Evolutionary conservation across 2,797 vertebrate species (phyloP), one percentile per base, ranked within the genome.

Genomic region (Nyctibius grandis): DNA sequence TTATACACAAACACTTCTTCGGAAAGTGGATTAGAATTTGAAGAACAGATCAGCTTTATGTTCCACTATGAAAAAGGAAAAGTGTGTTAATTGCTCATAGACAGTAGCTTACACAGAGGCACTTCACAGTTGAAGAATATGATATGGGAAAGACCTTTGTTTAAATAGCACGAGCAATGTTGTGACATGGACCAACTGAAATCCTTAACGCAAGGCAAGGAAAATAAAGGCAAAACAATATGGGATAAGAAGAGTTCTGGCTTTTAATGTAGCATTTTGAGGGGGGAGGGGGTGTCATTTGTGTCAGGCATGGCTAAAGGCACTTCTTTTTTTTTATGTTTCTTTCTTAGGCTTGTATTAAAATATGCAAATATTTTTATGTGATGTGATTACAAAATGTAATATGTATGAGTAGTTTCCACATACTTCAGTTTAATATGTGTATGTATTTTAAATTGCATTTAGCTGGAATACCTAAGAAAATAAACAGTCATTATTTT

Each of bases 21-120:
- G 90, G 91, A 94, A 95, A 87, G 79, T 96, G 93, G 91, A 95
- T 97, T 95, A 90, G 89, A 96, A 95, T 94, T 84, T 86, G 69
- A 95, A 97, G 89, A 95, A 92, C 70, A 70, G 67, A 73, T 85
- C 93, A 88, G 70, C 87, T 93, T 95, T 88, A 48, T 93, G 59
- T 85, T 93, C 80, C 57, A 31, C 65, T 87, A 80, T 74, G 63
- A 63, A 91, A 95, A 91, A 93, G 88, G 93, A 96, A 95, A 96
- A 95, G 86, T 67, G 40, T 81, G 68, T 91, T 95, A 88, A 60
- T 89, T 92, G 83, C 86, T 92, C 29, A 53, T 59, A 93, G 91
- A 91, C 93, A 92, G 95, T 89, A 94, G 89, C 56, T 96, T 93
- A 87, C 34, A 80, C 75, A 77, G 89, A 74, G 79, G 29, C 79